A percentile compares a stretch with the other conserved stretches of the same genome.
Conservation (phyloP, 2,797 vertebrate species). For the Eupleurogrammus muticus region DNA sequence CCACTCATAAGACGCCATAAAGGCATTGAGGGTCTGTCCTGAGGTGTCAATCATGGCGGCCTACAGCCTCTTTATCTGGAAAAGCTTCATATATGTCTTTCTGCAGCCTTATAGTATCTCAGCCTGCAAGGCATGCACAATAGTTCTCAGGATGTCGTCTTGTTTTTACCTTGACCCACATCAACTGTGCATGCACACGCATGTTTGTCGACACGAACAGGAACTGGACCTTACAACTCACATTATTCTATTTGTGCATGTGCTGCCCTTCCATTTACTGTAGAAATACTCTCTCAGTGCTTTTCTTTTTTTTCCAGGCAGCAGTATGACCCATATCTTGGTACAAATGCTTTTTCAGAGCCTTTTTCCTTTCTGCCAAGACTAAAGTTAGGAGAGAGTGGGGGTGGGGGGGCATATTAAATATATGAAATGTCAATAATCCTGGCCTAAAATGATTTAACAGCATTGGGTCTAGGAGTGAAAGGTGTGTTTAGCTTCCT, state of each 20-base stretch:
- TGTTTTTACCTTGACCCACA: conserved; percentile 2
- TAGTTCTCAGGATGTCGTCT: neutral
- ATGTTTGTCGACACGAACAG: neutral
- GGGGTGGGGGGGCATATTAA: neutral
- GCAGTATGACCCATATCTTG: neutral
- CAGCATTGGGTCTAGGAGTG: neutral
- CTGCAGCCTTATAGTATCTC: neutral
- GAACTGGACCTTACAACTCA: neutral
- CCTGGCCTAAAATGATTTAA: neutral
- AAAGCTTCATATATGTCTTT: conserved; percentile 37
- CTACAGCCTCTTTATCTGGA: conserved; percentile 31
- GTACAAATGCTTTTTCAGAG: neutral
- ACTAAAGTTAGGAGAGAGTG: neutral
- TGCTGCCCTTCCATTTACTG: conserved; percentile 5
- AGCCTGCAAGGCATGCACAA: neutral
- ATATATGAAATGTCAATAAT: neutral
- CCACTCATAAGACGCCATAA: conserved; percentile 46
- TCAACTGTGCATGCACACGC: neutral
- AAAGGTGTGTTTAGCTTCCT: conserved; percentile 5
- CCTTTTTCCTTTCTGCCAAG: neutral
- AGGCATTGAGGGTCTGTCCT: conserved; percentile 47
- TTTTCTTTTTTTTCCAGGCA: neutral
- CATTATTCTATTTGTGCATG: neutral
- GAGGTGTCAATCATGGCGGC: conserved; percentile 54
- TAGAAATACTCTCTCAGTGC: neutral